Percentiles rank a stretch among this genome's conserved stretches.
Conservation (phyloP, 2,797 vertebrate species). For the Setipinna tenuifilis region DNA sequence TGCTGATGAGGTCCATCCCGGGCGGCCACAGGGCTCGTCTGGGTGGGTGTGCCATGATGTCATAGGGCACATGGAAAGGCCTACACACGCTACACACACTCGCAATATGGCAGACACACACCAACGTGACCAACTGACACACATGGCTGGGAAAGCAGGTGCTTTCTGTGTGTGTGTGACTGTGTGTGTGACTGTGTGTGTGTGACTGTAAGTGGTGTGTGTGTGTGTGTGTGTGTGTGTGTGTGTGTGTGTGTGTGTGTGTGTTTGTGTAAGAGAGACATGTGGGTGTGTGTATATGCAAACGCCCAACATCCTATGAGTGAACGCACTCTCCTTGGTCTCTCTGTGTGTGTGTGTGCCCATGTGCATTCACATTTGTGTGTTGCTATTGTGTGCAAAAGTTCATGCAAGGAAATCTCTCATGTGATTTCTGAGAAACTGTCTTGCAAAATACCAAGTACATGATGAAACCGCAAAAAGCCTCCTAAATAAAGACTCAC, state of each 20-base stretch:
- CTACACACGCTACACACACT: neutral
- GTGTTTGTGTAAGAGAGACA: too few species aligned
- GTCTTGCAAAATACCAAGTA: neutral
- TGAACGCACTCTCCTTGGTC: neutral
- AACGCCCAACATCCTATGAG: neutral
- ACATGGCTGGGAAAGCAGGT: neutral
- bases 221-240: too few species aligned
- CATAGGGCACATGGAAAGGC: slow-evolving; percentile 5
- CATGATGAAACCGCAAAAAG: neutral
- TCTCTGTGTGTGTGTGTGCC: neutral
- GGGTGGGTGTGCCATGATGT: neutral
- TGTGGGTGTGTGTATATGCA: neutral
- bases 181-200: neutral
- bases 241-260: too few species aligned
- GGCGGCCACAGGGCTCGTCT: slow-evolving; percentile 4
- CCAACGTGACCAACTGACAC: neutral
- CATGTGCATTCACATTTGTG: neutral
- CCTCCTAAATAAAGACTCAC: neutral
- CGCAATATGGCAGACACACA: neutral
- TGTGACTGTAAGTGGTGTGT: too few species aligned
- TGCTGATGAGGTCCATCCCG: slow-evolving; percentile 1
- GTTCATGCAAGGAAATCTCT: neutral
- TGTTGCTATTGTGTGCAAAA: neutral
- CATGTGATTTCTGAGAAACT: slow-evolving; percentile 2
- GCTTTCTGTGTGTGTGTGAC: slow-evolving; percentile 16